A percentile compares a stretch with the other conserved stretches of the same genome.
Conservation (phyloP, 2,113 vertebrate genomes). For the Corapipo altera region DNA sequence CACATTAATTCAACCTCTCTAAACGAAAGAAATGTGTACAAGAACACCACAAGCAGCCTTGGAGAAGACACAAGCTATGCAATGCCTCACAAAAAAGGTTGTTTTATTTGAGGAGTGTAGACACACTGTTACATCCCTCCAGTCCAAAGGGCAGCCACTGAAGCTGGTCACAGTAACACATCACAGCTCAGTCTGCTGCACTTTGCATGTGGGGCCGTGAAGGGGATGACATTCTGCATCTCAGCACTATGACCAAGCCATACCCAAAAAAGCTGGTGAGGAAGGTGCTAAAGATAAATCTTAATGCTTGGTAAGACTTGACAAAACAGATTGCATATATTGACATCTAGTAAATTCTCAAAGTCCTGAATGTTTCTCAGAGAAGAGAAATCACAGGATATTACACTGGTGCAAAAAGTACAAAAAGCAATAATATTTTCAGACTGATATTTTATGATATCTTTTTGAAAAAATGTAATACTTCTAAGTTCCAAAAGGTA, state of each 20-base stretch:
- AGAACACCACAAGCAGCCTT: neutral
- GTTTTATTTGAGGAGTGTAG: neutral
- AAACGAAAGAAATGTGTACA: neutral
- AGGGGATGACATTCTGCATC: neutral
- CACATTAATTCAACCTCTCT: neutral
- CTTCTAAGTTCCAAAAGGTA: slow-evolving; percentile 4
- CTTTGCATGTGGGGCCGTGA: fast-evolving
- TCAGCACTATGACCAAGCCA: neutral
- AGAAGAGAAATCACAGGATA: neutral
- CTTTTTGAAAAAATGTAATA: neutral
- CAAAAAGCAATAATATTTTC: neutral
- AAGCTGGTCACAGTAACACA: neutral
- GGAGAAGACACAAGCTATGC: neutral
- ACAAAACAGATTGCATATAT: neutral
- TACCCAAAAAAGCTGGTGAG: neutral
- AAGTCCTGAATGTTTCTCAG: neutral
- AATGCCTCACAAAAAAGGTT: neutral
- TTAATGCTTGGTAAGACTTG: neutral
- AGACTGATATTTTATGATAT: neutral
- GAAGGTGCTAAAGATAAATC: neutral
- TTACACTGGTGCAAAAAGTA: neutral
- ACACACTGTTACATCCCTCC: neutral
- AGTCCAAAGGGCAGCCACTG: neutral
- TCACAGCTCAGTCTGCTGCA: neutral
- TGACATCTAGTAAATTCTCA: neutral